These are phyloP conservation scores for Uromys caudimaculatus DNA, from an alignment of 2,797 vertebrate species.

Conservation along the genomic window DNA sequence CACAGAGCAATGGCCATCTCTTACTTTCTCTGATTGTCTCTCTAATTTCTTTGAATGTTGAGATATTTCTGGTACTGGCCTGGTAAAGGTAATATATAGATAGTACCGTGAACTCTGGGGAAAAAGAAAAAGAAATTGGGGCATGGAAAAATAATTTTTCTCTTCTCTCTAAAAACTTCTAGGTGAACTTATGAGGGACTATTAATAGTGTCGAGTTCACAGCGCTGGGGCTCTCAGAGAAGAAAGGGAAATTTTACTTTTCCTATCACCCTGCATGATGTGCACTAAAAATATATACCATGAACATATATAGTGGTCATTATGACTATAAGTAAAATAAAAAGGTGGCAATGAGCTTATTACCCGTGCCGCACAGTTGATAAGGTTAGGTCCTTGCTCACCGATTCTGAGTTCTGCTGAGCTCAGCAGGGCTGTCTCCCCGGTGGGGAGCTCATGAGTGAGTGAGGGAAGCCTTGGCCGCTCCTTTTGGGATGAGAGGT, in stretches of 20 bases:
- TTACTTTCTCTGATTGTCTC: slow-evolving; percentile 17
- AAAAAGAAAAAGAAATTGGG: slow-evolving; percentile 61
- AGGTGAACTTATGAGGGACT: slow-evolving; percentile 57
- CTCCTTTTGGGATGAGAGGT: background rate
- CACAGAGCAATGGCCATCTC: background rate
- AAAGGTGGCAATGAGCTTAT: background rate
- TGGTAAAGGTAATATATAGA: slow-evolving; percentile 59
- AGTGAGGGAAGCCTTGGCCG: background rate
- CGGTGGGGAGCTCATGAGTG: background rate
- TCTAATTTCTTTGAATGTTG: slow-evolving; percentile 31
- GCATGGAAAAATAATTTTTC: slow-evolving; percentile 61
- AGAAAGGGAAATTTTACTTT: slow-evolving; percentile 22
- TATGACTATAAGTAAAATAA: background rate
- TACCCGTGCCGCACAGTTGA: background rate
- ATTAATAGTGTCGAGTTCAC: slow-evolving; percentile 71
- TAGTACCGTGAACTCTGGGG: slow-evolving; percentile 46
- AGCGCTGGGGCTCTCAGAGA: background rate
- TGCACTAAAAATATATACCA: background rate
- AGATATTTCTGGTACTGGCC: slow-evolving; percentile 57
- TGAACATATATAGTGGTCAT: background rate
- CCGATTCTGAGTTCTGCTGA: background rate
- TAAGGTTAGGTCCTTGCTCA: background rate
- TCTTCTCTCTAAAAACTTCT: slow-evolving; percentile 63
- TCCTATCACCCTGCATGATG: background rate
- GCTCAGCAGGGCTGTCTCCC: background rate